These are phyloP conservation scores for Cerceris ruficornis DNA, from an alignment of 2,888 invertebrate genomes.

Conservation along the genomic window DNA sequence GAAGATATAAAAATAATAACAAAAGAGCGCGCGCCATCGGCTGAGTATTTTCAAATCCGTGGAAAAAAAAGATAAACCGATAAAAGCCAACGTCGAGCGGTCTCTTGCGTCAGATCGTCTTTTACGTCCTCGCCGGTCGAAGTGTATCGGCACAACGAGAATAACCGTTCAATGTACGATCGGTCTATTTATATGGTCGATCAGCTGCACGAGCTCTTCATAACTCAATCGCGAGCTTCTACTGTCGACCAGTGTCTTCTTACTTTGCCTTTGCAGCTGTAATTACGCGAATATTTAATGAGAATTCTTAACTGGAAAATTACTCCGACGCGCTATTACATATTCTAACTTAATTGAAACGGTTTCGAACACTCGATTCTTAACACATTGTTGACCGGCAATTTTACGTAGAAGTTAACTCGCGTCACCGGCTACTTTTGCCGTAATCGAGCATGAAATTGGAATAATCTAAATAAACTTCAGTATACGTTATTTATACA, in stretches of 20 bases:
- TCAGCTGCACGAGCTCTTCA: slow-evolving; percentile 66
- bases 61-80: slow-evolving; percentile 7
- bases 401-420: too few relatives aligned
- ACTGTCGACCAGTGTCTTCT: not conserved
- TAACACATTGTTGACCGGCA: too few relatives aligned
- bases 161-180: slow-evolving; percentile 56
- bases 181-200: slow-evolving; percentile 69
- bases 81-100: slow-evolving; percentile 12
- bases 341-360: too few relatives aligned
- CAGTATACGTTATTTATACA: too few relatives aligned
- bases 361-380: too few relatives aligned
- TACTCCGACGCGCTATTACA: too few relatives aligned
- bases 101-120: slow-evolving; percentile 38
- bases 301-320: too few relatives aligned
- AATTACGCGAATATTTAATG: too few relatives aligned
- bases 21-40: not conserved
- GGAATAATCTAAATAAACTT: too few relatives aligned
- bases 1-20: not conserved
- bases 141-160: slow-evolving; percentile 52
- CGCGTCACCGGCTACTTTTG: too few relatives aligned
- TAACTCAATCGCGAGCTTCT: slow-evolving; percentile 62
- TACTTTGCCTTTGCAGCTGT: not conserved
- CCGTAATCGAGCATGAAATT: too few relatives aligned
- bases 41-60: slow-evolving; percentile 8
- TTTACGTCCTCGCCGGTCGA: slow-evolving; percentile 44